phyloP scores from a whole-genome alignment of 2,113 vertebrate species.

The Lasiurus borealis region DNA sequence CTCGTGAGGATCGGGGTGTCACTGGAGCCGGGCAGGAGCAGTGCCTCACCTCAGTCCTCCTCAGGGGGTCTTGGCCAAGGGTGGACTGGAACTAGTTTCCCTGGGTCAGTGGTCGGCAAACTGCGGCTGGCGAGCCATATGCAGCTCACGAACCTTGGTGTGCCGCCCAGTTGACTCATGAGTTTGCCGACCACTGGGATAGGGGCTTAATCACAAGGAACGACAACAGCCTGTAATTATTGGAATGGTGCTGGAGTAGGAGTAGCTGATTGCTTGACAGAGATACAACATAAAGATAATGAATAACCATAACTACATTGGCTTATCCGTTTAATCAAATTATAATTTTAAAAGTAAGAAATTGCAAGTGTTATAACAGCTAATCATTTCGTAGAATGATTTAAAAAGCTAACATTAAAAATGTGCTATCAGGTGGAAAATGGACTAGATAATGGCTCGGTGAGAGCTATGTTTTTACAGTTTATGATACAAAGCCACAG shows the following conservation, averaged over 20 bases:
- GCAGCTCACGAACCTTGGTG: too few species aligned
- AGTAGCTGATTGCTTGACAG: background rate
- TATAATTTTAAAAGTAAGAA: conserved; percentile 58
- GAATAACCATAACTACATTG: conserved; percentile 19
- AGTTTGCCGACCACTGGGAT: too few species aligned
- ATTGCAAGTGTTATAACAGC: background rate
- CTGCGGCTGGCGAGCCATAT: too few species aligned
- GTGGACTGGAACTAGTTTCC: background rate
- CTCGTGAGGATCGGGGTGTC: background rate
- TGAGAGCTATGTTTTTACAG: background rate
- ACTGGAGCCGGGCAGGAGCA: background rate
- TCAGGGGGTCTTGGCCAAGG: background rate
- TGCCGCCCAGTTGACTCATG: too few species aligned
- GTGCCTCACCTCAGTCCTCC: background rate
- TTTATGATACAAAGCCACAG: background rate
- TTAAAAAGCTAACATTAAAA: conserved; percentile 71
- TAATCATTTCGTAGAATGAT: conserved; percentile 30
- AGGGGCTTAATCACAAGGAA: too few species aligned
- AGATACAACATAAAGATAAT: conserved; percentile 28
- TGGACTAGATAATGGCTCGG: background rate
- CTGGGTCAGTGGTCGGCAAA: background rate
- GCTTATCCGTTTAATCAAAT: conserved; percentile 55
- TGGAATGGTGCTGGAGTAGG: background rate
- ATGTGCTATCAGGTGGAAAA: conserved; percentile 55
- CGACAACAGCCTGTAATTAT: too few species aligned